Evolutionary conservation across 23 tunicate genomes (phyloP).

Genomic region (Clavelina lepadiformis): DNA sequence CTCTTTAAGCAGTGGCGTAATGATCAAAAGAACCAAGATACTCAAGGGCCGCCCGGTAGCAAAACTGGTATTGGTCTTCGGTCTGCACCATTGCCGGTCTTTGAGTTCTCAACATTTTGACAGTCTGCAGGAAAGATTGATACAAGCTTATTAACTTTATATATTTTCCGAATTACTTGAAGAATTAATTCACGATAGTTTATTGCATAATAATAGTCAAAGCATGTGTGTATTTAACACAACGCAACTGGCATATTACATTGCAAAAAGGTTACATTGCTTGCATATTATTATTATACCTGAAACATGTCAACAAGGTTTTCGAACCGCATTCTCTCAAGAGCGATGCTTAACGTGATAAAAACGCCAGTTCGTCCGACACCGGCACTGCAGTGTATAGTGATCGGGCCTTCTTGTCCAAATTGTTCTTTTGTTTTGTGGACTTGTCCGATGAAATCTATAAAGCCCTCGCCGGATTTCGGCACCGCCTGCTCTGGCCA

Average conservation of each 20-base stretch:
- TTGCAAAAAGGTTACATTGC: too few species aligned
- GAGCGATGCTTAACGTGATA: conserved; percentile 86
- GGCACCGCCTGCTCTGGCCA: conserved; percentile 99
- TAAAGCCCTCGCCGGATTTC: conserved; percentile 93
- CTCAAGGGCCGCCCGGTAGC: conserved; percentile 98
- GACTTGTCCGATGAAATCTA: conserved; percentile 98
- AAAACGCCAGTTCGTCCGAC: conserved; percentile 98
- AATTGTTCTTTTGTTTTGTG: conserved; percentile 99
- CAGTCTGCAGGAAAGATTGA: conserved; percentile 57
- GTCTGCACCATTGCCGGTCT: conserved; percentile 99
- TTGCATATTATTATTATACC: too few species aligned
- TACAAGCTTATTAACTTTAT: too few species aligned
- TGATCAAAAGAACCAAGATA: conserved; percentile 98
- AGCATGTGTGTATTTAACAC: too few species aligned
- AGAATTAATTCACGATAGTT: too few species aligned
- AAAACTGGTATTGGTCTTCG: conserved; percentile 96
- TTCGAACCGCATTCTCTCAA: conserved; percentile 94
- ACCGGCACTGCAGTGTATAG: conserved; percentile 99
- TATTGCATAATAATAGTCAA: too few species aligned
- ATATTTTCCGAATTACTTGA: too few species aligned
- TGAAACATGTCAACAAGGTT: conserved; percentile 98
- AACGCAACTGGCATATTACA: too few species aligned
- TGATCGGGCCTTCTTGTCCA: conserved; percentile 99
- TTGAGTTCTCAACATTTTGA: conserved; percentile 94
- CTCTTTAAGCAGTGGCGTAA: conserved; percentile 54